A percentile compares a stretch with the other conserved stretches of the same genome.
These are phyloP conservation scores for Myzus persicae DNA, from an alignment of 1,140 invertebrate species.

Conservation along the genomic window DNA sequence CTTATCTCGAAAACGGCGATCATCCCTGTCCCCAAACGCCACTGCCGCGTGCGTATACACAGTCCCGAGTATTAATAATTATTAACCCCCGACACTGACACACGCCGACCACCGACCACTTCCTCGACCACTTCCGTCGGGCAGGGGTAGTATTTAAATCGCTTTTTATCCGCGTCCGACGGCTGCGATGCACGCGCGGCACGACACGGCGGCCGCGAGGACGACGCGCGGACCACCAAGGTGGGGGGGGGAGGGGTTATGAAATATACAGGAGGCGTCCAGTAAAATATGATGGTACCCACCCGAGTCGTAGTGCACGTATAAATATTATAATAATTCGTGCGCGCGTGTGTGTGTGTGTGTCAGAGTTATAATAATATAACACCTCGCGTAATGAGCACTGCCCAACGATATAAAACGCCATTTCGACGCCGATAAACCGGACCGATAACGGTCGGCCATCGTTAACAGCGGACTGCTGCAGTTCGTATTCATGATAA, in stretches of 20 bases:
- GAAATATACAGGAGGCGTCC: background rate
- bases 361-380: background rate
- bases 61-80: background rate
- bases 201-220: background rate
- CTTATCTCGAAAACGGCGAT: background rate
- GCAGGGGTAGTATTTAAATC: background rate
- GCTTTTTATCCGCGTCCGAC: constrained; percentile 1
- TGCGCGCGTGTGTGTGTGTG: background rate
- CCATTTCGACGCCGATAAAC: constrained; percentile 13
- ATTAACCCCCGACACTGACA: background rate
- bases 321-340: background rate
- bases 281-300: background rate
- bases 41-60: background rate
- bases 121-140: no score
- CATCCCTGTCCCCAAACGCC: background rate
- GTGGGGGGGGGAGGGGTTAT: background rate
- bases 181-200: background rate
- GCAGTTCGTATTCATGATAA: background rate
- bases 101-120: background rate
- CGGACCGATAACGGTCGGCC: background rate
- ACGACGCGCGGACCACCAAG: no score
- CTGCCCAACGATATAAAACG: background rate
- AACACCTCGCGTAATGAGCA: background rate
- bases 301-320: no score
- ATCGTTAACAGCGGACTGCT: background rate